Evolutionary conservation across 2,113 vertebrate genomes (phyloP).

Genomic region (Callionymus lyra): DNA sequence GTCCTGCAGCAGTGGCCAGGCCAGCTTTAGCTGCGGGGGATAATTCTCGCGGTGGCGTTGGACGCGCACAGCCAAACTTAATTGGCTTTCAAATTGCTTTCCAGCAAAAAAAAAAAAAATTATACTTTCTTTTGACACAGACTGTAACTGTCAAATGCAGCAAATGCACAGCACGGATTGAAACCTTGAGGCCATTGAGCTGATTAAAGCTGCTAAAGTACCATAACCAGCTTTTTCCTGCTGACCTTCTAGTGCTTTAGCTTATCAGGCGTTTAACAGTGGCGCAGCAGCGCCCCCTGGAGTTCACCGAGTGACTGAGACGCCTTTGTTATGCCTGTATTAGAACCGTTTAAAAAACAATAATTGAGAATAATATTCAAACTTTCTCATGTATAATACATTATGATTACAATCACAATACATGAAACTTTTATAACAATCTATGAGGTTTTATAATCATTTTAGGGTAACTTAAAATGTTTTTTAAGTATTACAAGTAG

Average conservation of each 20-base stretch:
- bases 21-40: slow-evolving; percentile 19
- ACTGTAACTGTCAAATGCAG: background rate
- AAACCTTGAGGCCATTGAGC: slow-evolving; percentile 10
- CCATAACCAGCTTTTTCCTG: slow-evolving; percentile 1
- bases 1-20: slow-evolving; percentile 13
- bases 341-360: no score
- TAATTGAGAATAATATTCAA: no score
- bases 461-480: no score
- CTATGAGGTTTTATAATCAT: no score
- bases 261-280: no score
- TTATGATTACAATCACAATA: no score
- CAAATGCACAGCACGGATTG: background rate
- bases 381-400: no score
- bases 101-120: slow-evolving; percentile 9
- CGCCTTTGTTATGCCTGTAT: background rate
- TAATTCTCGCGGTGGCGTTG: slow-evolving; percentile 24
- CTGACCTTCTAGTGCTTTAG: no score
- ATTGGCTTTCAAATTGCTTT: slow-evolving; percentile 48
- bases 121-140: slow-evolving; percentile 20
- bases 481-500: no score
- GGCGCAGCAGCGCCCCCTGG: background rate
- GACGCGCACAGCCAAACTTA: slow-evolving; percentile 17
- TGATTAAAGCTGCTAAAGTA: slow-evolving; percentile 17
- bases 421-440: no score
- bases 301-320: no score